Base-by-base conservation (phyloP, 2,113 vertebrate genomes). In the Oncorhynchus kisutch region DNA sequence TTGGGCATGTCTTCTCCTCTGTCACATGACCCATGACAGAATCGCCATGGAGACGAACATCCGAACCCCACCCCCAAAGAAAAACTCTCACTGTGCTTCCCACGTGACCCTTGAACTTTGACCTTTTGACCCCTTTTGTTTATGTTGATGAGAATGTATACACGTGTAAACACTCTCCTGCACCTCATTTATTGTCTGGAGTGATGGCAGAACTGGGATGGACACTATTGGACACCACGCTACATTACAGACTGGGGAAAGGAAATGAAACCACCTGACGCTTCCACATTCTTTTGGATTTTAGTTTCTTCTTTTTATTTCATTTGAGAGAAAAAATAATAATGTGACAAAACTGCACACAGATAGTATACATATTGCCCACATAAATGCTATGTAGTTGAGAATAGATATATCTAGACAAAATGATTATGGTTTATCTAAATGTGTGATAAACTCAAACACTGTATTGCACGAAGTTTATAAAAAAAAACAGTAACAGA, bases 391-490 rank as follows among this genome's bases (percentile, higher is more conserved):
- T 92, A 91, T 88, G 91, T 93, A 92, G 91, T 93, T 88, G 88
- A 92, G 84, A 92, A 90, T 93, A 92, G 91, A 87, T 89, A 88
- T 91, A 91, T 89, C 81, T 85, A 90, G 88, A 88, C 79, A 88
- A 92, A 49, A 91, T 88, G 77, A 92, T 78, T 84, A 90, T 91
- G 91, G 91, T 94, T 93, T 92, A 93, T 94, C 92, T 91, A 91
- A 91, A 91, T 94, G 92, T 93, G 91, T 92, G 92, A 93, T 92
- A 92, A 93, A 93, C 90, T 91, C 74, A 88, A 91, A 93, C 90
- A 92, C 91, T 94, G 93, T 94, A 93, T 92, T 94, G 92, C 92
- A 93, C 92, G 92, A 92, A 88, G 76, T 93, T 94, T 93, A 92
- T 93, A 94, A 89, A 93, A 92, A 91, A 92, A 90, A 84, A 89